Evolutionary conservation across 2,797 vertebrate genomes (phyloP), one percentile per base, ranked within the genome.

Genomic region (Mus minutoides): DNA sequence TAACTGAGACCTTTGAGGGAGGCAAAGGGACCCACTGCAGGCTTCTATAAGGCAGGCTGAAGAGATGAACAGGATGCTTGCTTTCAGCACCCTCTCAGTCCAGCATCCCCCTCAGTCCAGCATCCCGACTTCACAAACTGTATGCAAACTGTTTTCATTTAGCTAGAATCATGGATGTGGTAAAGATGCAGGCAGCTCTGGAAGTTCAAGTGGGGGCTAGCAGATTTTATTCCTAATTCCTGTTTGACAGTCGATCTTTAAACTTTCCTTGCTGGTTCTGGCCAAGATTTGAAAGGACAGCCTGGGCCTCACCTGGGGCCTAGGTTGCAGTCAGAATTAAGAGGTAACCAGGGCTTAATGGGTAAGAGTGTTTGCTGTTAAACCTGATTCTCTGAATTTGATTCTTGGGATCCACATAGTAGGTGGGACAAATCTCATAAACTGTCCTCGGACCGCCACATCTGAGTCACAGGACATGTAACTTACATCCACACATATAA

Each of bases 131-230:
- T 14, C 34, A 22, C 40, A 58, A 67, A 54, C 49, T 21, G 3
- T 2, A 71, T 11, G 29, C 19, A 3, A 4, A 69, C 19, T 46
- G 16, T 11, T 22, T 9, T 60, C 37, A 58, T 40, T 40, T 37
- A 67, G 67, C 62, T 0, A 1, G 34, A 0, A 3, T 37, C 31
- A 87, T 11, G 16, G 29, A 52, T 60, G 3, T 1, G 43, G 3
- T 3, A 17, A 83, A 37, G 49, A 73, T 43, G 67, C 49, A 49
- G 62, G 67, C 76, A 69, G n/a, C 54, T 54, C 43, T 11, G n/a
- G 77, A 95, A 22, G 37, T 31, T 56, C 67, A 60, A 11, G 6
- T 3, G 34, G 22, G 26, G 58, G 37, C 67, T 58, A 90, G 67
- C 31, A 88, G 40, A 60, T 49, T 76, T 93, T 24, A 88, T 56